phyloP scores from a whole-genome alignment of 1,140 invertebrate genomes.

The Heliconius congener region DNA sequence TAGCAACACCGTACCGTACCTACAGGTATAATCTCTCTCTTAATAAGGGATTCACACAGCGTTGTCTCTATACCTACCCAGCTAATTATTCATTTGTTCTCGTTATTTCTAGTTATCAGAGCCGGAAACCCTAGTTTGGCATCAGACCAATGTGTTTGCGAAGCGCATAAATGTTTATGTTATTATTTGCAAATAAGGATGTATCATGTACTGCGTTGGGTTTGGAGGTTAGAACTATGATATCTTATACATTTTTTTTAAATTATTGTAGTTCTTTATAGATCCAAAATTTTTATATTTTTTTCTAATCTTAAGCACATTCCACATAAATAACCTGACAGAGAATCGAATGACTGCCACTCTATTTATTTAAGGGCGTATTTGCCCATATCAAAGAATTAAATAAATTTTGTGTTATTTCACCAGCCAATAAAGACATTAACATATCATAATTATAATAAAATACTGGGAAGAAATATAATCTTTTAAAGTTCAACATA shows the following conservation, averaged over 20 bases:
- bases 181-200: slow-evolving; percentile 43
- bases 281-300: neutral
- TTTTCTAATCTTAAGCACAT: no score
- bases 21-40: neutral
- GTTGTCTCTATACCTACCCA: neutral
- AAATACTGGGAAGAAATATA: no score
- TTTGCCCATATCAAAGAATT: no score
- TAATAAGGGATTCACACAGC: neutral
- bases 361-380: no score
- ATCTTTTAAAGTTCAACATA: no score
- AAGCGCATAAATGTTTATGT: slow-evolving; percentile 42
- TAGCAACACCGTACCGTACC: no score
- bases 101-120: slow-evolving; percentile 41
- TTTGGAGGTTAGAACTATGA: neutral
- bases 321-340: no score
- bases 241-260: neutral
- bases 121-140: slow-evolving; percentile 48
- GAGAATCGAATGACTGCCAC: no score
- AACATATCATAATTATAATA: no score
- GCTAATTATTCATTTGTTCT: slow-evolving; percentile 41
- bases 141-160: slow-evolving; percentile 41
- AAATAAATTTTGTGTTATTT: no score
- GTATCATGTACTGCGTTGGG: slow-evolving; percentile 25
- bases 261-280: neutral
- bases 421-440: no score